Base-by-base conservation (phyloP, 2,113 vertebrate species). In the Miniopterus natalensis region DNA sequence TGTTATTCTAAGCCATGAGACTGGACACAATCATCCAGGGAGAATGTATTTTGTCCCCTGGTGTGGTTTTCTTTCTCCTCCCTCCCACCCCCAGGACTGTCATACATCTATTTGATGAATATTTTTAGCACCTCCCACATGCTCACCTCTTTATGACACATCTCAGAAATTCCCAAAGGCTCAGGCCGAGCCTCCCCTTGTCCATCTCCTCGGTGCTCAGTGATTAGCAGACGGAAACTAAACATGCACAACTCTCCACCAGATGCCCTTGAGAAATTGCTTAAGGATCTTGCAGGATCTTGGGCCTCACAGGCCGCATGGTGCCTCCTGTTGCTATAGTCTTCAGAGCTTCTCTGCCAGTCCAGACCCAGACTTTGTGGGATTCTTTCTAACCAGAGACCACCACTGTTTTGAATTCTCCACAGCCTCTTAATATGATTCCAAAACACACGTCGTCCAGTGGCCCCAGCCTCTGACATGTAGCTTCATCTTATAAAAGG, bases 341-440 rank as follows among this genome's bases (percentile, higher is more conserved):
- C 49, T 55, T 40, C 45, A 14, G 63, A 92, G 18, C 2, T 9
- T 23, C 92, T 79, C n/a, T 65, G 92, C n/a, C 55, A 77, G n/a
- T 61, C 65, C n/a, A 40, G 68, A 9, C 73, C 31, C 31, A 70
- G 27, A 53, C 80, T 36, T 59, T 0, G 0, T 6, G 51, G 80
- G 36, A 42, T 88, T 81, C 75, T 65, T 61, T 71, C 74, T 77
- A 61, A 49, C 84, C 66, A 23, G 90, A 71, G 47, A n/a, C 61
- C 15, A 2, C 47, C 47, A 2, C 77, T 47, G 68, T 86, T 89
- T 31, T 45, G 53, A 71, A 42, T 79, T 93, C 53, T n/a, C 88
- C 42, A 40, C 0, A 0, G 66, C 80, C 96, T 80, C 83, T 77
- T 47, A 31, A 31, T 31, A 31, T 1, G 36, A 83, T 83, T 63